Evolutionary conservation across 2,888 invertebrate species (phyloP).

Genomic region (Amblyteles armatorius): DNA sequence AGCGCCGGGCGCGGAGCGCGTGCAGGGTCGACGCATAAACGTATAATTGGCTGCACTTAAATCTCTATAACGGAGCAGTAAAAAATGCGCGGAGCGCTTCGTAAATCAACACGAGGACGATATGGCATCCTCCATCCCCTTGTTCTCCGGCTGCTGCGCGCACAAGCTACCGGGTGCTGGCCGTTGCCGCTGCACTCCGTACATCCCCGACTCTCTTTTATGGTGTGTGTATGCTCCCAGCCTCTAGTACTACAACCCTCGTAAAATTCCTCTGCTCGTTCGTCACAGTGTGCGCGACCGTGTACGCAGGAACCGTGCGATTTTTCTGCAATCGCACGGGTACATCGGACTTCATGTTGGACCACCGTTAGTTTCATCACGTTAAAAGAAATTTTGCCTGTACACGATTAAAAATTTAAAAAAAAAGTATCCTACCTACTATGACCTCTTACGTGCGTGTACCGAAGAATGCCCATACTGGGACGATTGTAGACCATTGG

Average conservation of each 20-base stretch:
- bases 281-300: slow-evolving; percentile 7
- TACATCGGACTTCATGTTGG: neutral
- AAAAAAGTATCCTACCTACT: too few species aligned
- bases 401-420: neutral
- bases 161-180: slow-evolving; percentile 65
- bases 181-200: slow-evolving; percentile 17
- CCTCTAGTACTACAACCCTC: slow-evolving; percentile 47
- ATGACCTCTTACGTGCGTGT: neutral
- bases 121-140: slow-evolving; percentile 75
- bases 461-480: neutral
- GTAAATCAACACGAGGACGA: slow-evolving; percentile 83
- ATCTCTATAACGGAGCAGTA: slow-evolving; percentile 83
- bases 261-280: slow-evolving; percentile 50
- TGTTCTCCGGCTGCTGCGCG: slow-evolving; percentile 39
- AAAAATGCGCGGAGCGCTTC: slow-evolving; percentile 81
- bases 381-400: neutral
- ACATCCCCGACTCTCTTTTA: slow-evolving; percentile 40
- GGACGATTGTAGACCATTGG: too few species aligned
- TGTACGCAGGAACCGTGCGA: neutral
- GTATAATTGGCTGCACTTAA: slow-evolving; percentile 84
- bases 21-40: slow-evolving; percentile 78
- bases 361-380: neutral
- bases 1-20: slow-evolving; percentile 66
- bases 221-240: slow-evolving; percentile 12
- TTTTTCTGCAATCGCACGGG: slow-evolving; percentile 13